Evolutionary conservation across 2,888 invertebrate species (phyloP).

Genomic region (Stenodema calcarata): DNA sequence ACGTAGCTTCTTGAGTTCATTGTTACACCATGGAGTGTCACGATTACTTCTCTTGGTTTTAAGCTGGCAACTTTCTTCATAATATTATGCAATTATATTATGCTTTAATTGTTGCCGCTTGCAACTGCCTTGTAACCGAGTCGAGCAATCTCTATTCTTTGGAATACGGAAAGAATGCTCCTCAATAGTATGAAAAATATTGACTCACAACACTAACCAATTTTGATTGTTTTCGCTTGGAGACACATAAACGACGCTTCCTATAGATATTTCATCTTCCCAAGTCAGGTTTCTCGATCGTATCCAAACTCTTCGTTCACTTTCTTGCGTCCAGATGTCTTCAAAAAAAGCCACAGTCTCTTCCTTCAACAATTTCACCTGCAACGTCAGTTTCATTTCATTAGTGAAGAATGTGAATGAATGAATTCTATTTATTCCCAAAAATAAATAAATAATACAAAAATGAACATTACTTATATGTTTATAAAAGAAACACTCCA

Average conservation of each 20-base stretch:
- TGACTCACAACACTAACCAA: not conserved
- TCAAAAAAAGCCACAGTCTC: conserved; percentile 48
- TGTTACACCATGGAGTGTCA: not conserved
- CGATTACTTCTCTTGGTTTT: not conserved
- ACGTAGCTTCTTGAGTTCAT: not conserved
- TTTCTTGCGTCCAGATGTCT: conserved; percentile 52
- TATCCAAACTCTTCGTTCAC: conserved; percentile 49
- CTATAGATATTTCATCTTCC: conserved; percentile 49
- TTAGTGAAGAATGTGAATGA: not conserved
- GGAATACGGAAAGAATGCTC: too few relatives aligned
- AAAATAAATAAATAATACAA: too few relatives aligned
- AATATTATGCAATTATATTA: not conserved
- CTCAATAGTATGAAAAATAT: too few relatives aligned
- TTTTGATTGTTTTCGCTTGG: conserved; percentile 41
- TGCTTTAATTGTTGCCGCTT: not conserved
- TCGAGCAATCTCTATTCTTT: too few relatives aligned
- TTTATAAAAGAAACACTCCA: too few relatives aligned
- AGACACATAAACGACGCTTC: conserved; percentile 46
- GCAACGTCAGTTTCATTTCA: not conserved
- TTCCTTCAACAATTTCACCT: conserved; percentile 47
- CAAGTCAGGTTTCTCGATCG: conserved; percentile 50
- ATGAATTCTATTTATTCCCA: not conserved
- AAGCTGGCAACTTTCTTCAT: not conserved
- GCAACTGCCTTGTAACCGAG: not conserved
- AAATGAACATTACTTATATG: too few relatives aligned